phyloP scores from a whole-genome alignment of 2,797 vertebrate species.

The Benthosema pterotum region DNA sequence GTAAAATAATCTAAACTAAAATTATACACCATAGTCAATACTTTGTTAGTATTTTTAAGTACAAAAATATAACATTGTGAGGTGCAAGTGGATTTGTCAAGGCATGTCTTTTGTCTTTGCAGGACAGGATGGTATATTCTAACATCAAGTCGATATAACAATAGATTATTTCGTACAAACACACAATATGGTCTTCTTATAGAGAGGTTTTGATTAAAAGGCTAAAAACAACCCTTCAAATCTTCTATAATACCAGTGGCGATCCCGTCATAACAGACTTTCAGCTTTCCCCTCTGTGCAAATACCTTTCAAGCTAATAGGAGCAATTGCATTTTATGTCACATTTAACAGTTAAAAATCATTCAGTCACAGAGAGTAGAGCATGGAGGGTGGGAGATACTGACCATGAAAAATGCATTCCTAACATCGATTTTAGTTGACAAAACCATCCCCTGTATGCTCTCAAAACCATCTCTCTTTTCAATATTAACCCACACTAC shows the following conservation, averaged over 20 bases:
- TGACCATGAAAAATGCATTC: background rate
- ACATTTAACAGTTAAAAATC: slow-evolving; percentile 23
- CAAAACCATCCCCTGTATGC: background rate
- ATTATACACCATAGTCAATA: slow-evolving; percentile 36
- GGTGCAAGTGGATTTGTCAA: slow-evolving; percentile 53
- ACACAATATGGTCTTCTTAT: slow-evolving; percentile 39
- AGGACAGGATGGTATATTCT: slow-evolving; percentile 27
- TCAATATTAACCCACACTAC: too few relatives aligned
- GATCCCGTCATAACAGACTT: slow-evolving; percentile 36
- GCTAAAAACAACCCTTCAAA: slow-evolving; percentile 25
- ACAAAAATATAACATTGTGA: slow-evolving; percentile 51
- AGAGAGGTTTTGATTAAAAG: slow-evolving; percentile 10
- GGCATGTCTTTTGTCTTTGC: slow-evolving; percentile 22
- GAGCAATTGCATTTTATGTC: slow-evolving; percentile 45
- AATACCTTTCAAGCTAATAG: slow-evolving; percentile 29
- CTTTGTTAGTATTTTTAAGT: slow-evolving; percentile 58
- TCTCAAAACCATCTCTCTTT: too few relatives aligned
- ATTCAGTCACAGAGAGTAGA: slow-evolving; percentile 16
- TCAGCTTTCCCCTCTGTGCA: slow-evolving; percentile 37
- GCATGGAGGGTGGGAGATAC: slow-evolving; percentile 19
- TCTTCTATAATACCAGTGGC: slow-evolving; percentile 6
- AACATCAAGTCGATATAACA: slow-evolving; percentile 35
- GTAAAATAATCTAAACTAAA: slow-evolving; percentile 30
- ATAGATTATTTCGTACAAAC: slow-evolving; percentile 35
- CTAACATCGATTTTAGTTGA: slow-evolving; percentile 1